phyloP scores from a whole-genome alignment of 2,888 invertebrate genomes.

The Oscheius sp. region DNA sequence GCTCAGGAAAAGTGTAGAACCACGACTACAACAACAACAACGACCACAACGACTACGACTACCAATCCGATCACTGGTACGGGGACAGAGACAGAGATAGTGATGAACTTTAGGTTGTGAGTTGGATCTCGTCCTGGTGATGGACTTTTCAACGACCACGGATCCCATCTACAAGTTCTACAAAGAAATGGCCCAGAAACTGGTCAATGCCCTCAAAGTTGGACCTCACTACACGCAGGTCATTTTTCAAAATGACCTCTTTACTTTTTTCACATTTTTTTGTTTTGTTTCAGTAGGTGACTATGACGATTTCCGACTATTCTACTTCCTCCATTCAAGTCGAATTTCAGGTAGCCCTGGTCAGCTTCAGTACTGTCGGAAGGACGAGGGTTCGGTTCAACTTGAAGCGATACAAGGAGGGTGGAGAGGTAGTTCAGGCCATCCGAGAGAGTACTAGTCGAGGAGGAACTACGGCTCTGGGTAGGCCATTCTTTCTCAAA shows the following conservation, averaged over 20 bases:
- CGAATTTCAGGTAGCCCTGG: slow-evolving; percentile 58
- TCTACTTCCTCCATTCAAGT: neutral
- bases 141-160: slow-evolving; percentile 72
- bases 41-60: slow-evolving; percentile 67
- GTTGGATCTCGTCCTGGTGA: slow-evolving; percentile 68
- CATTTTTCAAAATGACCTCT: neutral
- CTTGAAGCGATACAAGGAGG: slow-evolving; percentile 60
- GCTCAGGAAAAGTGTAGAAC: slow-evolving; percentile 69
- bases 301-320: too few species aligned
- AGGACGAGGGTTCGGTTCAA: slow-evolving; percentile 68
- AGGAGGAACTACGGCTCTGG: slow-evolving; percentile 71
- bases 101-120: slow-evolving; percentile 60
- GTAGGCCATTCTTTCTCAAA: slow-evolving; percentile 34
- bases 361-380: slow-evolving; percentile 68
- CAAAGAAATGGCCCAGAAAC: slow-evolving; percentile 60
- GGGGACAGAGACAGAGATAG: neutral
- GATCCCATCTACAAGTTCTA: slow-evolving; percentile 68
- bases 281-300: neutral
- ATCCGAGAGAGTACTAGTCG: slow-evolving; percentile 59
- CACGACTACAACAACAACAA: slow-evolving; percentile 57
- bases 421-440: slow-evolving; percentile 61
- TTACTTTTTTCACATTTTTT: neutral
- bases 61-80: slow-evolving; percentile 69
- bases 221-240: slow-evolving; percentile 68
- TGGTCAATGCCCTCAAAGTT: slow-evolving; percentile 63